Base-by-base conservation (phyloP, 1,140 invertebrate genomes). In the Drosophila tristis region DNA sequence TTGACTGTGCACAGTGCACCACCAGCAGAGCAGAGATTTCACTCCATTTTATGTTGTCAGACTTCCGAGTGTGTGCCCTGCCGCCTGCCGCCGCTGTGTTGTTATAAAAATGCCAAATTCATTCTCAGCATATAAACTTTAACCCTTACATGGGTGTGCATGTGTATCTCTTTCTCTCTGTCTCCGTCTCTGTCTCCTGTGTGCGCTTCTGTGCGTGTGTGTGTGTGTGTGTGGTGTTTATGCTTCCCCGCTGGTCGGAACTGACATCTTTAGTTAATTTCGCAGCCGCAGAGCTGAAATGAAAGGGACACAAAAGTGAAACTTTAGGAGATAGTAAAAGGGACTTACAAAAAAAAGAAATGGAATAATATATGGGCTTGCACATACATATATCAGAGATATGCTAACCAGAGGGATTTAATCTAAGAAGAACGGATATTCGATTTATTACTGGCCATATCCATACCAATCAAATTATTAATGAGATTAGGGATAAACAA, bases 41-140 rank as follows among this genome's bases (percentile, higher is more conserved):
- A 87, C 84, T 87, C 80, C 82, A 87, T 87, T 87, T 87, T 87
- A 87, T 87, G 78, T 74, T 89, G 82, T 89, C 84, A 87, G 82
- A 87, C 82, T 89, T 89, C 82, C 82, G 82, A 87, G 82, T 82
- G 84, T 60, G 71, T 50, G 71, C 51, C 39, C 29, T 29, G 60
- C 55, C 20, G 48, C 39, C 29, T 29, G 60, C 55, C 20, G 48
- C 29, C 35, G 53, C 55, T 39, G 31, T 9, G 65, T 42, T 59
- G 74, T 47, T 77, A 71, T 89, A 89, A 87, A 89, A 89, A 87
- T 89, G 82, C 82, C 82, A 87, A 89, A 87, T 89, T 87, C 82
- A 87, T 87, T 86, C 87, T 86, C 65, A 80, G 72, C 82, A 82
- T 79, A 79, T 84, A 82, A 82, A 77, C 81, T 82, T 74, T 84